Evolutionary conservation across 2,888 invertebrate species (phyloP).

Genomic region (Lissocephala sabroskyi): DNA sequence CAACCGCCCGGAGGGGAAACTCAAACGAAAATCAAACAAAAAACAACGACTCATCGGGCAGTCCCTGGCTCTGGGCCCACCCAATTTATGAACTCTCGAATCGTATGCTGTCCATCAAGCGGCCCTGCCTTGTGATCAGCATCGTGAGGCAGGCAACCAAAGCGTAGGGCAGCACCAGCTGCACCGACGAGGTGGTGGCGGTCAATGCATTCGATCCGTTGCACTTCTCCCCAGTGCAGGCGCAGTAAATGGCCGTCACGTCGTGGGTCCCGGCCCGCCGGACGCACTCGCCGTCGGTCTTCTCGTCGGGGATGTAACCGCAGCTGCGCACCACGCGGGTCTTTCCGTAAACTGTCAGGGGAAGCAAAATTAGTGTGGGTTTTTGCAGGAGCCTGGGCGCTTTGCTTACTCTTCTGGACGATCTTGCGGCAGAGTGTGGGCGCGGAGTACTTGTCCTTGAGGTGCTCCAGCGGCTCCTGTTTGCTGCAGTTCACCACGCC

Average conservation of each 20-base stretch:
- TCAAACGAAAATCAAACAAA: background rate
- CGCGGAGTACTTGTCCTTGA: slow-evolving; percentile 72
- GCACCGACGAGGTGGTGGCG: slow-evolving; percentile 32
- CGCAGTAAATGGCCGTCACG: slow-evolving; percentile 83
- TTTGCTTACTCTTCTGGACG: slow-evolving; percentile 80
- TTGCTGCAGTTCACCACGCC: slow-evolving; percentile 88
- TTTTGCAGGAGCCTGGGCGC: background rate
- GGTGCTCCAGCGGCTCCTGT: slow-evolving; percentile 80
- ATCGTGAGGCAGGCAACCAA: slow-evolving; percentile 40
- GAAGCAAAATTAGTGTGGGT: slow-evolving; percentile 1
- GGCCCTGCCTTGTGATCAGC: slow-evolving; percentile 36
- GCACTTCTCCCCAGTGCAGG: slow-evolving; percentile 85
- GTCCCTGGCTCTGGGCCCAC: background rate
- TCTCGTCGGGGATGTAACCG: slow-evolving; percentile 81
- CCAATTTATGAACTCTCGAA: slow-evolving; percentile 47
- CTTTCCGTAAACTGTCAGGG: slow-evolving; percentile 80
- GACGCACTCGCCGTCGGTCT: slow-evolving; percentile 77
- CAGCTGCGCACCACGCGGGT: slow-evolving; percentile 85
- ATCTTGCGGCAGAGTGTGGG: slow-evolving; percentile 86
- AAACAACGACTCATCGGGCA: background rate
- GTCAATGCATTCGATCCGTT: slow-evolving; percentile 76
- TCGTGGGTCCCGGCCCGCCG: slow-evolving; percentile 83
- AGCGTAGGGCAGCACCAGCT: slow-evolving; percentile 46
- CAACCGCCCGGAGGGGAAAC: too few relatives aligned
- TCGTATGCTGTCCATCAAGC: slow-evolving; percentile 34